These are phyloP conservation scores for Eciton burchellii DNA, from an alignment of 1,140 invertebrate genomes.

Conservation along the genomic window DNA sequence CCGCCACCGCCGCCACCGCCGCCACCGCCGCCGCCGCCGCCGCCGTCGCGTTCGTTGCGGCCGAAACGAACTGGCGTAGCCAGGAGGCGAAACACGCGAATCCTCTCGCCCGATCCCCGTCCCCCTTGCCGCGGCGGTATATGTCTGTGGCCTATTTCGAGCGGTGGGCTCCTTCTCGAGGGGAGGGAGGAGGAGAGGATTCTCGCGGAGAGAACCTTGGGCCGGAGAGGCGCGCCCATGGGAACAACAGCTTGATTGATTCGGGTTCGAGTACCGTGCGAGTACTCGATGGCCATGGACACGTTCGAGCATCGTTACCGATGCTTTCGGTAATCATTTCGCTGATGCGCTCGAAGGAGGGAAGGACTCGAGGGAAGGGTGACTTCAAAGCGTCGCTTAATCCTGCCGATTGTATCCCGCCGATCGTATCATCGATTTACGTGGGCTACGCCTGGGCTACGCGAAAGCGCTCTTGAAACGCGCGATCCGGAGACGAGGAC, in stretches of 20 bases:
- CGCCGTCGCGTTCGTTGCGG: slow-evolving; percentile 56
- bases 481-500: too few relatives aligned
- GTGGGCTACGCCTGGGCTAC: too few relatives aligned
- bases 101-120: slow-evolving; percentile 32
- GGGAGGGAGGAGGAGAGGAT: neutral
- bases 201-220: slow-evolving; percentile 41
- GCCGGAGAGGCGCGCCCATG: neutral
- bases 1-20: slow-evolving; percentile 50
- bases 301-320: neutral
- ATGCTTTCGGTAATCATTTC: neutral
- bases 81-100: slow-evolving; percentile 61
- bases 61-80: slow-evolving; percentile 56
- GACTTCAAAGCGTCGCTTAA: too few relatives aligned
- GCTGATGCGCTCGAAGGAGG: too few relatives aligned
- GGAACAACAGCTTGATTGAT: slow-evolving; percentile 30
- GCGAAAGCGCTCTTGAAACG: too few relatives aligned
- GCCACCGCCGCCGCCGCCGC: slow-evolving; percentile 52
- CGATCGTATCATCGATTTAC: too few relatives aligned
- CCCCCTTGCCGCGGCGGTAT: slow-evolving; percentile 27
- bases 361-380: too few relatives aligned
- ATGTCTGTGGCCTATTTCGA: slow-evolving; percentile 53
- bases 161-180: neutral
- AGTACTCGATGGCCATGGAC: neutral
- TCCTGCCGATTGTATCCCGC: too few relatives aligned
- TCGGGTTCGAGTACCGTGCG: slow-evolving; percentile 12